Base-by-base conservation (phyloP, 2,888 invertebrate genomes). In the Barypeithes pellucidus region DNA sequence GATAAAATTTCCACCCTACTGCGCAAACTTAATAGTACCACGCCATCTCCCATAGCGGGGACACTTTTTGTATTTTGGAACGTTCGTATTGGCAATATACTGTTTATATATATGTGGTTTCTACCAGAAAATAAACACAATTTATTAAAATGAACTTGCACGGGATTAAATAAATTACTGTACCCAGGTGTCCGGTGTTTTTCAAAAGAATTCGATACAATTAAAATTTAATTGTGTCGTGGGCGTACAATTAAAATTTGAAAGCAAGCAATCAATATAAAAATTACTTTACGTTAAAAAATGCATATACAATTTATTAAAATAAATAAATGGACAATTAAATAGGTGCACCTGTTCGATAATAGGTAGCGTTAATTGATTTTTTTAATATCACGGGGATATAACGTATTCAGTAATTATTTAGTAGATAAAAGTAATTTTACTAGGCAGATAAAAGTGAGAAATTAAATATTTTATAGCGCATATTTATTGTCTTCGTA, bases 201-300 rank as follows among this genome's bases (percentile, higher is more conserved):
- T 69, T 52, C 52, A 62, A 62, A 69, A 54, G 69, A 62, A 69
- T 63, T 54, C 54, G 54, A 63, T 22, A 24, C 41, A 69, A 69
- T 62, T 69, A 62, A 63, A 63, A 70, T 70, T 70, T 43, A 68
- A 36, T 60, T 47, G 33, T 43, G 22, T 0, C 41, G 71, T 71
- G n/a, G 71, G 71, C 65, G 71, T 50, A 33, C 20, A 45, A 54
- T 65, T 57, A 65, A 59, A 33, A 65, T 50, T 65, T 39, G 57
- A 63, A 70, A 62, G 50, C 57, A 36, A 57, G 11, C 18, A 63
- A 70, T 57, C 43, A 70, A 24, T 36, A 8, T 20, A 24, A 33
- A 50, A 63, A 47, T 63, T 61, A 52, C 39, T 59, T 39, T 20
- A 50, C 33, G 50, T 50, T 68, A 68, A 52, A n/a, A 50, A 50